Conservation (phyloP, 2,797 vertebrate genomes). For the Crotalus adamanteus region DNA sequence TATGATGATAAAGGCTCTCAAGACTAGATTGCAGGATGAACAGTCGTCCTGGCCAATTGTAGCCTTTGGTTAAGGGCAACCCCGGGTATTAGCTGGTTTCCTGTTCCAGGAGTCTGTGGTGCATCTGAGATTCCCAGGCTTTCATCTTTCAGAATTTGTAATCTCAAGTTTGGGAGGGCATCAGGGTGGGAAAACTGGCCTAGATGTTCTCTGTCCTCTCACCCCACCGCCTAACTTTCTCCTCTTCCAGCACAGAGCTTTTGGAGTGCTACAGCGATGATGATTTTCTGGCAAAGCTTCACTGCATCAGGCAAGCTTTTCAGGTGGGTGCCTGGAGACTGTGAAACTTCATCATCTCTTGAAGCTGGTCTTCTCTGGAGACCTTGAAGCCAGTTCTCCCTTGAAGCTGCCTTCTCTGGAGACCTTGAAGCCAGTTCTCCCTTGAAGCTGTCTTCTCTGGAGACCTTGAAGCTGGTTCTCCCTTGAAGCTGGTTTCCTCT, state of each 20-base stretch:
- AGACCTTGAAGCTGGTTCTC: not conserved
- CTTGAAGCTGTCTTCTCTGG: not conserved
- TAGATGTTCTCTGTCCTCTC: not conserved
- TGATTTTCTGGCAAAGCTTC: constrained; percentile 94
- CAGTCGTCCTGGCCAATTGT: too few relatives aligned
- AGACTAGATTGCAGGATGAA: too few relatives aligned
- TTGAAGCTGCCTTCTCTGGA: not conserved
- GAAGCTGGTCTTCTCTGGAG: not conserved
- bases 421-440: too few relatives aligned
- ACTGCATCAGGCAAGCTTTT: constrained; percentile 94
- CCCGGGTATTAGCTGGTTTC: too few relatives aligned
- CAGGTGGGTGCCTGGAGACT: constrained; percentile 73
- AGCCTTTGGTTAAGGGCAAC: too few relatives aligned
- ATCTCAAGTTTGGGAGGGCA: not conserved
- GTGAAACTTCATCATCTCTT: not conserved
- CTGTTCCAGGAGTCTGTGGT: not conserved
- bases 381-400: too few relatives aligned
- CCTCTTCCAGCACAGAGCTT: constrained; percentile 83
- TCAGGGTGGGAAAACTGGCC: not conserved
- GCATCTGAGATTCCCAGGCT: not conserved
- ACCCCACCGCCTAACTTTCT: not conserved
- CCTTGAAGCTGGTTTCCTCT: not conserved
- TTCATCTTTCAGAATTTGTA: not conserved
- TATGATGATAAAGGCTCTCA: too few relatives aligned
- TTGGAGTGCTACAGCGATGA: constrained; percentile 93